A percentile compares a stretch with the other conserved stretches of the same genome.
These are phyloP conservation scores for Latrodectus elegans DNA, from an alignment of 2,888 invertebrate genomes.

Conservation along the genomic window DNA sequence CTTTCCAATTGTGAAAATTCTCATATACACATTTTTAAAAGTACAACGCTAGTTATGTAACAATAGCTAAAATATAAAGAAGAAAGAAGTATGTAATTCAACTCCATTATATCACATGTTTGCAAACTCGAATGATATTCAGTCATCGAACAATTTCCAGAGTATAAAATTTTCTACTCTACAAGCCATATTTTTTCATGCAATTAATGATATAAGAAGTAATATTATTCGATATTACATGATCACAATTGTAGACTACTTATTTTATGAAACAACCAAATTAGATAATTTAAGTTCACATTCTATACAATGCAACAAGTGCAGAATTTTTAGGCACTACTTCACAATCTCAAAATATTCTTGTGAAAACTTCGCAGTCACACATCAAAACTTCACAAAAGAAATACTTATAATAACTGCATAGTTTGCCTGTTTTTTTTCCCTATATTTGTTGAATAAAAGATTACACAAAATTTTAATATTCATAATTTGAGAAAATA, in stretches of 20 bases:
- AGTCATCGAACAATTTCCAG: conserved; percentile 36
- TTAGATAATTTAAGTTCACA: conserved; percentile 5
- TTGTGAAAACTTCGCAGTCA: not conserved
- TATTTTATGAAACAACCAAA: not conserved
- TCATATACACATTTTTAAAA: too few species aligned
- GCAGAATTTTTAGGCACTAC: conserved; percentile 22
- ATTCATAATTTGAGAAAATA: too few species aligned
- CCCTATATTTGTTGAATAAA: too few species aligned
- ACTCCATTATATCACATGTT: conserved; percentile 45
- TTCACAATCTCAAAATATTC: not conserved
- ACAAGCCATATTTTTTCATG: conserved; percentile 65
- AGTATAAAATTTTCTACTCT: conserved; percentile 62
- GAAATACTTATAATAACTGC: not conserved
- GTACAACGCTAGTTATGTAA: not conserved
- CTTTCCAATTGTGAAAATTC: too few species aligned
- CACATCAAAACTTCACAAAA: not conserved
- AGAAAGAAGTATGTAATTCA: conserved; percentile 27
- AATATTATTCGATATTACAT: conserved; percentile 7
- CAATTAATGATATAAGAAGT: conserved; percentile 53
- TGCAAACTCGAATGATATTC: conserved; percentile 26
- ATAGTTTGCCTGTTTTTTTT: too few species aligned
- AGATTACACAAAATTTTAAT: too few species aligned
- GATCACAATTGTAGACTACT: not conserved
- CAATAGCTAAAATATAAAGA: conserved; percentile 1
- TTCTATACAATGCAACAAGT: conserved; percentile 11